These are phyloP conservation scores for Pogonocherus hispidulus DNA, from an alignment of 2,888 invertebrate species.

Conservation along the genomic window DNA sequence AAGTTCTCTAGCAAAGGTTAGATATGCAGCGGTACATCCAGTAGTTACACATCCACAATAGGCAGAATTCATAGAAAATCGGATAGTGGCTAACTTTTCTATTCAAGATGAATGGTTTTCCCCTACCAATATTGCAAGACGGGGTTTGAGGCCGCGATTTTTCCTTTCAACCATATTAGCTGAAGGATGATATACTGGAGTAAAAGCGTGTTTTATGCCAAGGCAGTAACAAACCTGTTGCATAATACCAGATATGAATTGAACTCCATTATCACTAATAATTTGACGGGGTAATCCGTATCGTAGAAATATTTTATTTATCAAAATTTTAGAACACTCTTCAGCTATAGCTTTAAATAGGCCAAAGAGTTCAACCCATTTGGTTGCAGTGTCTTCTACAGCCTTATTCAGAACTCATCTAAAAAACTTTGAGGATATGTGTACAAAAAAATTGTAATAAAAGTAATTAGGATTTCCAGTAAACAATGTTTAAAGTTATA, in stretches of 20 bases:
- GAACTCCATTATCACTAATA: conserved; percentile 59
- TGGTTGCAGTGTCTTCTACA: too few species aligned
- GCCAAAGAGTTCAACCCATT: conserved; percentile 53
- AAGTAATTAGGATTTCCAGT: too few species aligned
- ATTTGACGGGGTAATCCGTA: conserved; percentile 56
- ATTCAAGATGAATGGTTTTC: background rate
- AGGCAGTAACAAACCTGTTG: conserved; percentile 40
- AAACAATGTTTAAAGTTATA: too few species aligned
- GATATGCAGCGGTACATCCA: conserved; percentile 58
- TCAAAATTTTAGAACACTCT: conserved; percentile 44
- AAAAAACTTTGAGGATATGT: too few species aligned
- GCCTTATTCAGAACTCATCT: too few species aligned
- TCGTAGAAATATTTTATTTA: conserved; percentile 54
- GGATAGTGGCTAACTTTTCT: conserved; percentile 55
- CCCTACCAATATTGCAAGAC: background rate
- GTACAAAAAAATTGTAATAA: too few species aligned
- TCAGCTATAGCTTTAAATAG: conserved; percentile 47
- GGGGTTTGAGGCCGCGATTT: conserved; percentile 50
- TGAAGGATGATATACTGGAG: background rate
- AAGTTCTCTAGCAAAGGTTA: conserved; percentile 61
- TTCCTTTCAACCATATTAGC: conserved; percentile 44
- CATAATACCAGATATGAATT: conserved; percentile 56
- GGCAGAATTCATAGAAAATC: conserved; percentile 64
- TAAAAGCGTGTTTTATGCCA: conserved; percentile 10
- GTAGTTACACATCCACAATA: conserved; percentile 55